These are phyloP conservation scores for Myxocyprinus asiaticus DNA, from an alignment of 2,113 vertebrate species.

Conservation along the genomic window DNA sequence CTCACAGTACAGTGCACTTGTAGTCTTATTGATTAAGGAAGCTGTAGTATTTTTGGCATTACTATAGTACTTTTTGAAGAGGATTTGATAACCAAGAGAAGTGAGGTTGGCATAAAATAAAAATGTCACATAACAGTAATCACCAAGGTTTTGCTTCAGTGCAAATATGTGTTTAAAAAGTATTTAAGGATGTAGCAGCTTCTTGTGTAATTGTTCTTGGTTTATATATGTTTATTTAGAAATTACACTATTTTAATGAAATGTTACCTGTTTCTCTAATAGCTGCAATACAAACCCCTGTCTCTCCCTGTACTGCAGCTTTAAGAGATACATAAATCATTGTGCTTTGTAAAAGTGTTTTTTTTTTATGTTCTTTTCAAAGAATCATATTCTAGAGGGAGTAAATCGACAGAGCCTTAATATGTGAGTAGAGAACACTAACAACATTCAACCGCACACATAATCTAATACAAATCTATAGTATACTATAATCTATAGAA, in stretches of 20 bases:
- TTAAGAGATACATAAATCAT: conserved; percentile 6
- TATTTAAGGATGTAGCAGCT: not conserved
- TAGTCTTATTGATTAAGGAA: conserved; percentile 58
- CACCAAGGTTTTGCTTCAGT: conserved; percentile 74
- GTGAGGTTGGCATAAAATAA: conserved; percentile 9
- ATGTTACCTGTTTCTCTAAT: not conserved
- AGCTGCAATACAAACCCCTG: not conserved
- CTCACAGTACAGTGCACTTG: conserved; percentile 58
- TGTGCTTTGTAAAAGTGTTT: conserved; percentile 47
- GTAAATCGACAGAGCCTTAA: conserved; percentile 8
- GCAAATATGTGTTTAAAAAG: conserved; percentile 55
- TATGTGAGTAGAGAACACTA: no score
- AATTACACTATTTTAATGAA: not conserved
- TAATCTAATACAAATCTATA: no score
- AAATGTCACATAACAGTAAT: conserved; percentile 33
- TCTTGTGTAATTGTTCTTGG: no score
- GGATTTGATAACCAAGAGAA: not conserved
- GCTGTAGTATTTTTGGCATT: conserved; percentile 68
- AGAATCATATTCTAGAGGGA: conserved; percentile 5
- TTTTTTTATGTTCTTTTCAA: not conserved
- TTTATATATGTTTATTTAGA: not conserved
- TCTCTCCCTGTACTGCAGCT: not conserved
- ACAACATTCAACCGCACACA: no score
- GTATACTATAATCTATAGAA: no score
- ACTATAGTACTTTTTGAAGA: conserved; percentile 60